Evolutionary conservation across 2,113 vertebrate species (phyloP), one percentile per base, ranked within the genome.

Genomic region (Charadrius vociferus): DNA sequence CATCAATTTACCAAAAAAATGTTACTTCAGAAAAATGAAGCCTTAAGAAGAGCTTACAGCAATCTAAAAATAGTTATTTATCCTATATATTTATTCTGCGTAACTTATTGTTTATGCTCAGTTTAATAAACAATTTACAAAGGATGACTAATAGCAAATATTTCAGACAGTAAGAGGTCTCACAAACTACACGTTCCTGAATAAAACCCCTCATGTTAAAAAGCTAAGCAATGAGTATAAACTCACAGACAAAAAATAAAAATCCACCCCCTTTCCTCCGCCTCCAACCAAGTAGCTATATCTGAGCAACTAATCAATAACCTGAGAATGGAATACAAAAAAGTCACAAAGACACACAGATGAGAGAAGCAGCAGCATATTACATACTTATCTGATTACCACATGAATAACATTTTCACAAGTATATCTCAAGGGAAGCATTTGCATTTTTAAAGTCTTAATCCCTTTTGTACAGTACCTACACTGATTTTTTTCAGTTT

Each of bases 21-120:
- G 24, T 62, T 89, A 74, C 73, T 78, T 86, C n/a, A 77, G 41
- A 50, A 83, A 52, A 83, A 86, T 7, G 7, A 87, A 85, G 61
- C 29, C 37, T 82, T 93, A 39, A 1, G 14, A 78, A 84, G 58
- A 39, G 13, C n/a, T 73, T 81, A 55, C 49, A 79, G 45, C 14
- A 36, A 34, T 10, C 73, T 92, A 81, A 96, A 90, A 94, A 58
- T 62, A 93, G 61, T n/a, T 80, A 90, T 74, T 94, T 84, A 62
- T 85, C 74, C 73, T 79, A 29, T 68, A 56, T 62, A 75, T 73
- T 90, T 75, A 82, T 62, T 92, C 72, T 53, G 53, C 50, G 41
- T 66, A 83, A 70, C 34, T 89, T 88, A 71, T 7, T 86, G 50
- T 70, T 94, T 93, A 79, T 89, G 34, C 58, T 85, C 52, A 74